These are phyloP conservation scores for Saccostrea cuccullata DNA, from an alignment of 1,140 invertebrate species.

Conservation along the genomic window DNA sequence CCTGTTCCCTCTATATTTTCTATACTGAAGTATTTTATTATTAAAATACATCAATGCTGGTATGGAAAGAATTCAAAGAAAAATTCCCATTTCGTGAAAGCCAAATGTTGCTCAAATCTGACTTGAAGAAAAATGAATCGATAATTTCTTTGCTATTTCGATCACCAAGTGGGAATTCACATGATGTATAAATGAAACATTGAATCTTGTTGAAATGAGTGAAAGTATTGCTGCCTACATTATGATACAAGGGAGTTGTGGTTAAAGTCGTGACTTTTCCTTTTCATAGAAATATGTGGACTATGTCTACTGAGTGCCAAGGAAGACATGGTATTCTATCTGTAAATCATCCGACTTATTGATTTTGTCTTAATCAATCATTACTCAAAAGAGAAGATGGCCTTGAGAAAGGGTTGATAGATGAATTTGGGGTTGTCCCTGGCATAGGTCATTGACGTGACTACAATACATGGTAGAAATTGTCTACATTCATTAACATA, in stretches of 20 bases:
- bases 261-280: constrained; percentile 3
- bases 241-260: background rate
- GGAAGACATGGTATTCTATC: constrained; percentile 2
- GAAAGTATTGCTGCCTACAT: background rate
- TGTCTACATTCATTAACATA: constrained; percentile 38
- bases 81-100: too few relatives aligned
- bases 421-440: constrained; percentile 19
- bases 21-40: too few relatives aligned
- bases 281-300: background rate
- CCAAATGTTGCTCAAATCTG: too few relatives aligned
- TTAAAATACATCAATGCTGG: too few relatives aligned
- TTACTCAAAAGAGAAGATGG: background rate
- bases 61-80: too few relatives aligned
- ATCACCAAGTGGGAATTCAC: too few relatives aligned
- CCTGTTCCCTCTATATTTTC: too few relatives aligned
- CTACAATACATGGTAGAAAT: constrained; percentile 19
- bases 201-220: background rate
- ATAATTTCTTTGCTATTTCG: too few relatives aligned
- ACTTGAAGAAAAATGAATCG: too few relatives aligned
- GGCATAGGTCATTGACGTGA: constrained; percentile 34
- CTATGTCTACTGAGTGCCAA: background rate
- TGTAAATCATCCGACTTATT: constrained; percentile 18
- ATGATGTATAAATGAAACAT: too few relatives aligned
- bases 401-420: constrained; percentile 30
- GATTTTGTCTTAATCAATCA: constrained; percentile 18